A percentile compares a stretch with the other conserved stretches of the same genome.
phyloP scores from a whole-genome alignment of 2,113 vertebrate species.

The Crotalus helleri region DNA sequence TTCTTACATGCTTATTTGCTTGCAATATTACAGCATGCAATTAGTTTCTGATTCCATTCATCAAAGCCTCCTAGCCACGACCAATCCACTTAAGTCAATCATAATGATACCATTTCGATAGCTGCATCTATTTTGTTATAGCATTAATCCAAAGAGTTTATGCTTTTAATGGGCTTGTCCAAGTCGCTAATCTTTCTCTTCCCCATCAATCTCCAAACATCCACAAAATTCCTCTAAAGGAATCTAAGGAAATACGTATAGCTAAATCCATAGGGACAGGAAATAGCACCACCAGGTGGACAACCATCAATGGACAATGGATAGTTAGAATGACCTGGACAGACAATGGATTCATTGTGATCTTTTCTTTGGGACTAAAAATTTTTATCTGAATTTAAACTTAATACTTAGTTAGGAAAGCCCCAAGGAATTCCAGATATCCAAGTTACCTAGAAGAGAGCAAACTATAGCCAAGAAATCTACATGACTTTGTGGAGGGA shows the following conservation, averaged over 20 bases:
- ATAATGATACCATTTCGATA: background rate
- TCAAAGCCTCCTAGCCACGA: background rate
- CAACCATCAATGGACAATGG: background rate
- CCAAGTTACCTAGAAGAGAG: background rate
- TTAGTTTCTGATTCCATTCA: background rate
- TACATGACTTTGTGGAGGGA: background rate
- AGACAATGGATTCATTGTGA: background rate
- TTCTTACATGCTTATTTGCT: background rate
- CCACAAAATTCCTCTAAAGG: background rate
- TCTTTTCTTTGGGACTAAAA: background rate
- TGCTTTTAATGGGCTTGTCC: background rate
- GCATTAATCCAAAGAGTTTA: background rate
- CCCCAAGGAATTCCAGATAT: background rate
- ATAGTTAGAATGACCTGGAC: background rate
- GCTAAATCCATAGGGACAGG: conserved; percentile 24
- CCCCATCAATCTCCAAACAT: background rate
- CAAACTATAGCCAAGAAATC: background rate
- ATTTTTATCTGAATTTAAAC: background rate
- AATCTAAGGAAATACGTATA: background rate
- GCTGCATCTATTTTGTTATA: background rate
- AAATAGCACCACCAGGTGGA: conserved; percentile 67
- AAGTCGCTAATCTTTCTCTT: background rate
- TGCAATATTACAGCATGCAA: background rate
- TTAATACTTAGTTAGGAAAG: background rate
- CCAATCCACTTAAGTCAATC: background rate